phyloP scores from a whole-genome alignment of 2,797 vertebrate genomes.

The Apogon hyalosoma region DNA sequence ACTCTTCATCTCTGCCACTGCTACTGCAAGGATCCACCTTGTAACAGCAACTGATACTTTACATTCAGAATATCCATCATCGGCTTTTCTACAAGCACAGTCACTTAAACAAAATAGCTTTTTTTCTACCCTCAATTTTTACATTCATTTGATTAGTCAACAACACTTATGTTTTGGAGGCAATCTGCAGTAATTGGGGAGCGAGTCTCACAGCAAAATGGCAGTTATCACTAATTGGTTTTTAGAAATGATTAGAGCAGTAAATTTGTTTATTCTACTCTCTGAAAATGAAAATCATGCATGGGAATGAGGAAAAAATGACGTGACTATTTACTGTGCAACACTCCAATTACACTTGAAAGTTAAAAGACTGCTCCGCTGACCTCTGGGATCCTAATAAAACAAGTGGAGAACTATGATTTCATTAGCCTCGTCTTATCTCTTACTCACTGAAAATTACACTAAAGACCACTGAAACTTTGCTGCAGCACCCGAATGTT shows the following conservation, averaged over 20 bases:
- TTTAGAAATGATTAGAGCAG: slow-evolving; percentile 70
- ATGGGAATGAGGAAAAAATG: slow-evolving; percentile 47
- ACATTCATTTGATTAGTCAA: slow-evolving; percentile 34
- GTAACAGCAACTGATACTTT: background rate
- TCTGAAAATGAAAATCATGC: slow-evolving; percentile 37
- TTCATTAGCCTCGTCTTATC: slow-evolving; percentile 69
- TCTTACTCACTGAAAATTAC: slow-evolving; percentile 42
- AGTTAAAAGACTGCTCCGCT: slow-evolving; percentile 82
- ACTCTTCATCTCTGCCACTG: slow-evolving; percentile 59
- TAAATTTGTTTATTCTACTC: slow-evolving; percentile 67
- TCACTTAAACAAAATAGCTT: slow-evolving; percentile 9
- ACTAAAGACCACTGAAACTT: slow-evolving; percentile 21
- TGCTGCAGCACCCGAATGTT: slow-evolving; percentile 13
- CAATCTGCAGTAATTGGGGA: slow-evolving; percentile 51
- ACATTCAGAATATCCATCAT: background rate
- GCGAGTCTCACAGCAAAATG: slow-evolving; percentile 61
- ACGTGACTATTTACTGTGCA: slow-evolving; percentile 64
- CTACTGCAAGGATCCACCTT: slow-evolving; percentile 23
- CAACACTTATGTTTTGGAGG: slow-evolving; percentile 29
- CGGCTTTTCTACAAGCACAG: slow-evolving; percentile 20
- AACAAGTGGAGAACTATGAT: slow-evolving; percentile 68
- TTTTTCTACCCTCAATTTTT: background rate
- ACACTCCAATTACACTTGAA: slow-evolving; percentile 67
- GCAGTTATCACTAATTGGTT: slow-evolving; percentile 77
- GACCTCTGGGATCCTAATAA: slow-evolving; percentile 79